Evolutionary conservation across 2,888 invertebrate genomes (phyloP), one percentile per base, ranked within the genome.

Genomic region (Pheosia tremula): DNA sequence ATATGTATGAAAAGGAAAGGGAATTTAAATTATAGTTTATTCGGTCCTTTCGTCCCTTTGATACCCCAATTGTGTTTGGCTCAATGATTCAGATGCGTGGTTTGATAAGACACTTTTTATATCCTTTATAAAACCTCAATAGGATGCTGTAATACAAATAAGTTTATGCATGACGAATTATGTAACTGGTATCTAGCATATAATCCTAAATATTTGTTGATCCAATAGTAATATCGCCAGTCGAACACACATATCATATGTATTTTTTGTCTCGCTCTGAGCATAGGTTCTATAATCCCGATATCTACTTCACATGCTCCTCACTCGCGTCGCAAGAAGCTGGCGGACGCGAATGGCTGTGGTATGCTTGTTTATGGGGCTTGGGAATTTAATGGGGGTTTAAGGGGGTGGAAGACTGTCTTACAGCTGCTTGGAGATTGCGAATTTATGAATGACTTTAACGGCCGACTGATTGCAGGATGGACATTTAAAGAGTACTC

Each of bases 341-440:
- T 2, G 24, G 24, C 24, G 24, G 24, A 24, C 24, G 24, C 24
- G 24, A 24, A 24, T 24, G 24, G 24, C 24, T 37, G 53, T 53
- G 37, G 53, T 37, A 37, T 7, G 13, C 50, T 53, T 53, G 53
- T 53, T 53, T 53, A 53, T 53, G 53, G 37, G 53, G 37, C 24
- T 53, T 1, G 5, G 4, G 37, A 37, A 5, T 50, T 50, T 24
- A 47, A 50, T 50, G 13, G 50, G 24, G 47, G n/a, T 47, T 47
- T 47, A 47, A 47, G 47, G 47, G n/a, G 47, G 47, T 47, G 47
- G 47, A 47, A 47, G n/a, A 47, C 47, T 47, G 47, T 11, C 47
- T 47, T 47, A 47, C 47, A 47, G n/a, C 47, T 47, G 47, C n/a
- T 47, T n/a, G 47, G 47, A n/a, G 47, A 4, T 10, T 10, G 43